These are phyloP conservation scores for Amazona guildingii DNA, from an alignment of 2,113 vertebrate genomes.

Conservation along the genomic window DNA sequence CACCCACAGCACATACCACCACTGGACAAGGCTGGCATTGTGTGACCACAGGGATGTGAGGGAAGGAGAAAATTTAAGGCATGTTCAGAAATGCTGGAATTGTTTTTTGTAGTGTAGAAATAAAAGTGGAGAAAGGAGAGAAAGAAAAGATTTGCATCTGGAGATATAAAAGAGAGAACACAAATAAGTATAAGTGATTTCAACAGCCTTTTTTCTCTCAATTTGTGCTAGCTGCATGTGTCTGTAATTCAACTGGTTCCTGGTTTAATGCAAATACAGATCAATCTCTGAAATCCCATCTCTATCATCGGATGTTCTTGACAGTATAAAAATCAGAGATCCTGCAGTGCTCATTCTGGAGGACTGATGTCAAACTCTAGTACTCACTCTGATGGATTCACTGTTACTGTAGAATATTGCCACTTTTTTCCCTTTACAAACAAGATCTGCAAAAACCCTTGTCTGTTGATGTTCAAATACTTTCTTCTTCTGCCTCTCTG, in stretches of 20 bases:
- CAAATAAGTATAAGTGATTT: neutral
- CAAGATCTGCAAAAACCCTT: neutral
- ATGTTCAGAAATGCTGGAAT: neutral
- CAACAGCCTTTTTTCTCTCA: fast-evolving
- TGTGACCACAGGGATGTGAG: neutral
- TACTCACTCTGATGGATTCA: neutral
- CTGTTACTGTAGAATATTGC: neutral
- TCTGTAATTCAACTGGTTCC: neutral
- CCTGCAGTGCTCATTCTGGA: neutral
- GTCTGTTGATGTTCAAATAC: neutral
- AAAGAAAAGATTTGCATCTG: neutral
- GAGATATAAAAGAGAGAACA: neutral
- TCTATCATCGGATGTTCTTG: neutral
- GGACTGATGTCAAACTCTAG: neutral
- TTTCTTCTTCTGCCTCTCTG: neutral
- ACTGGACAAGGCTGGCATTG: neutral
- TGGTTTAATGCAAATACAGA: neutral
- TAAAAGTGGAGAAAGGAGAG: neutral
- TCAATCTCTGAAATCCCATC: neutral
- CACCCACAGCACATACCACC: neutral
- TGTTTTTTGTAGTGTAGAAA: neutral
- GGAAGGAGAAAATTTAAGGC: neutral
- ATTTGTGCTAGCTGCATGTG: neutral
- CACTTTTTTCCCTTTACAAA: neutral
- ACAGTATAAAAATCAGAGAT: neutral